Evolutionary conservation across 2,888 invertebrate species (phyloP), one percentile per base, ranked within the genome.

Genomic region (Pollenia griseotomentosa): DNA sequence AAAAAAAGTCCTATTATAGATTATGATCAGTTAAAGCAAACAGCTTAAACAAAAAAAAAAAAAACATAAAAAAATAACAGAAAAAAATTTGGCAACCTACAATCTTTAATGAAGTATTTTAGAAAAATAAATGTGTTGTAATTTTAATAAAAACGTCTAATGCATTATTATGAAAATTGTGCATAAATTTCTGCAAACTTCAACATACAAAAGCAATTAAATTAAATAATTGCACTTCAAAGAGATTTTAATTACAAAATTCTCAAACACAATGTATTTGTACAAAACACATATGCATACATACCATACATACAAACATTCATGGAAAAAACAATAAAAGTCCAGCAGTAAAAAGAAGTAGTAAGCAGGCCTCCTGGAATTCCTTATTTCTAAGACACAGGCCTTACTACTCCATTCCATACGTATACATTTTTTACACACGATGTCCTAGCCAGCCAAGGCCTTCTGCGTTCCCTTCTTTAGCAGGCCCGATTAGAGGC

Each of bases 211-310:
- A 84, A 87, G 88, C 87, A 86, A 88, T 88, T 86, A 88, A 87
- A 88, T 83, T 59, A 88, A 86, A 88, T 87, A 88, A 88, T 88
- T 88, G 84, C 88, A 88, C 83, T 83, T 88, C 78, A 78, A 88
- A 88, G 81, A 84, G 80, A 88, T 88, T 88, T 88, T 86, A 88
- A 88, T 88, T 88, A 85, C 83, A 86, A 88, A 88, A 86, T 88
- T 86, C 82, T 86, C 79, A 46, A 85, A 83, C 70, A 84, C 79
- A 87, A 77, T 87, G 40, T 68, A 71, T 83, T 78, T 70, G 10
- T 11, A 44, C 16, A 65, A 44, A 65, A 70, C 55, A 14, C 68
- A 75, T 19, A 55, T 14, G 59, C 23, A 53, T 40, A n/a, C 16
- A 80, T 40, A 23, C 65, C n/a, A n/a, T n/a, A 53, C 4, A 12